Evolutionary conservation across 2,797 vertebrate species (phyloP), one percentile per base, ranked within the genome.

Genomic region (Enteromius mattozi): DNA sequence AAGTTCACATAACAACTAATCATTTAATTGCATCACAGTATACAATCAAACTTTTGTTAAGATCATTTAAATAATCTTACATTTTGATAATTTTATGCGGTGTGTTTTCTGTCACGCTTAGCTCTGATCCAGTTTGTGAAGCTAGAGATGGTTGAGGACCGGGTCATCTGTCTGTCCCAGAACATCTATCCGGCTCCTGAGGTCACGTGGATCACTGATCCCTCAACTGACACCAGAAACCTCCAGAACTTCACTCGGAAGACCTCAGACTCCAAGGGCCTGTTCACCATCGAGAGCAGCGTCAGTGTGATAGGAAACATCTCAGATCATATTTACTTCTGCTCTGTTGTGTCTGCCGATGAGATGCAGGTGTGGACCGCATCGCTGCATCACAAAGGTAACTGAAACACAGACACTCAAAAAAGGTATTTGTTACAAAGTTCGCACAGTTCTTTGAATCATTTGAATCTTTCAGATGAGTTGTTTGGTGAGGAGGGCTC

Each of bases 111-210:
- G 7, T 84, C 17, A 33, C 66, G 69, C 88, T 19, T 1, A 96
- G 95, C 95, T 85, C 87, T 92, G 21, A 94, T 96, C 87, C 93
- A 94, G 69, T 92, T 93, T 9, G 94, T 95, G 65, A 88, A 86
- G 74, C 89, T 95, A 59, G 93, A 94, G 90, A 90, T 93, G 88
- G 90, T 85, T 0, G 84, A 93, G 3, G 91, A 93, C 24, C 85
- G 3, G 27, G 90, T 94, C 76, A 93, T 88, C 84, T 96, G 95
- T 89, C 89, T 92, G 86, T 94, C 94, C 85, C 89, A 93, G 65
- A 93, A 92, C 90, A 91, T 95, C 89, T 95, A 96, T 86, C 95
- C 95, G 1, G 45, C 89, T 54, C 95, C 95, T 72, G 90, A 92
- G 69, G 90, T 96, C 61, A 87, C 81, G 0, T 95, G 95, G 95